phyloP scores from a whole-genome alignment of 2,888 invertebrate species.

The Drosophila neotestacea region DNA sequence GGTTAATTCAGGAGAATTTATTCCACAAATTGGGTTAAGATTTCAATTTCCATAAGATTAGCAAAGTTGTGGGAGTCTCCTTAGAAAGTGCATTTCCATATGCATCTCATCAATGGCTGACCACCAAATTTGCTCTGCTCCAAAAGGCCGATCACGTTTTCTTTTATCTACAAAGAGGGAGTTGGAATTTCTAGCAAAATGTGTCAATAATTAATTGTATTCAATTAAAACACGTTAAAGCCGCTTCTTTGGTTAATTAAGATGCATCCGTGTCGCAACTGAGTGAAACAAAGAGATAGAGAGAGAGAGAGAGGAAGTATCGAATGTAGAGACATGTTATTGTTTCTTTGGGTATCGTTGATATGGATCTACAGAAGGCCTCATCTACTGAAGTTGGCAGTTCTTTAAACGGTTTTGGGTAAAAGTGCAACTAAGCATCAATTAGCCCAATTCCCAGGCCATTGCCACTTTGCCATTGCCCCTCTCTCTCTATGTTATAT shows the following conservation, averaged over 20 bases:
- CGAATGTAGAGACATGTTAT: slow-evolving; percentile 44
- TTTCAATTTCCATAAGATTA: slow-evolving; percentile 59
- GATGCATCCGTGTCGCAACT: slow-evolving; percentile 77
- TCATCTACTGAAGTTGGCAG: slow-evolving; percentile 42
- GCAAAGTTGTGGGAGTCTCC: slow-evolving; percentile 36
- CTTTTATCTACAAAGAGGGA: slow-evolving; percentile 42
- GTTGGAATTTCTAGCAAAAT: slow-evolving; percentile 75
- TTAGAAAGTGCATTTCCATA: slow-evolving; percentile 74
- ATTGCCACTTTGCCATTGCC: slow-evolving; percentile 58
- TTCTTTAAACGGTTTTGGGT: slow-evolving; percentile 80
- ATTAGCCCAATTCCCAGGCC: slow-evolving; percentile 85
- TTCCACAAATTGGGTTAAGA: slow-evolving; percentile 62
- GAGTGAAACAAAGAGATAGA: neutral
- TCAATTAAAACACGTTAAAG: slow-evolving; percentile 77
- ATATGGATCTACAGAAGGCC: slow-evolving; percentile 52
- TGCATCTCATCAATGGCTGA: slow-evolving; percentile 32
- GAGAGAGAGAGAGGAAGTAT: slow-evolving; percentile 9
- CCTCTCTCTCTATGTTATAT: slow-evolving; percentile 22
- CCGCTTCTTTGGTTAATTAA: slow-evolving; percentile 72
- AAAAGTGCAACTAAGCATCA: slow-evolving; percentile 85
- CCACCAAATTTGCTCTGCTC: slow-evolving; percentile 42
- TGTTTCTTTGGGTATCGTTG: slow-evolving; percentile 22
- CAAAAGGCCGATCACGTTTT: slow-evolving; percentile 63
- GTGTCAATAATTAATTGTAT: slow-evolving; percentile 85
- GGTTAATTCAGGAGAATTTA: slow-evolving; percentile 11